These are phyloP conservation scores for Sphaerodactylus townsendi DNA, from an alignment of 2,113 vertebrate genomes.

Conservation along the genomic window DNA sequence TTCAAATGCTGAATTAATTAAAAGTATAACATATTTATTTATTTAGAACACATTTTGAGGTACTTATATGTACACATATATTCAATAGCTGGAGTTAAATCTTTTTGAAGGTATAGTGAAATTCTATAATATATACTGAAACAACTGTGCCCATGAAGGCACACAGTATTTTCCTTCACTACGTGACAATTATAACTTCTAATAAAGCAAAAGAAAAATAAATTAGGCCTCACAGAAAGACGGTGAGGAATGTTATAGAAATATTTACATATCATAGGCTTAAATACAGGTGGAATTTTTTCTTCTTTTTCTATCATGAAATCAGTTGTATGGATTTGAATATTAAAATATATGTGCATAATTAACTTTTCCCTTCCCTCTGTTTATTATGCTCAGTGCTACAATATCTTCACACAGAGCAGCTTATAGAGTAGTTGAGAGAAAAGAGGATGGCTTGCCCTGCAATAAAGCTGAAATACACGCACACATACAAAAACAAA, in stretches of 20 bases:
- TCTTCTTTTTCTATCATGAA: constrained; percentile 44
- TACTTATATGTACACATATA: neutral
- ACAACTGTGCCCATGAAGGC: neutral
- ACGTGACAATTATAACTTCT: constrained; percentile 29
- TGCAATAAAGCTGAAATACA: constrained; percentile 67
- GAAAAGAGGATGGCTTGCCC: constrained; percentile 69
- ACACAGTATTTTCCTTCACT: neutral
- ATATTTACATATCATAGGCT: constrained; percentile 5
- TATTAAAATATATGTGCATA: constrained; percentile 49
- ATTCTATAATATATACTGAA: constrained; percentile 28
- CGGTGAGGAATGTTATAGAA: constrained; percentile 68
- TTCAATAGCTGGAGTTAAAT: neutral
- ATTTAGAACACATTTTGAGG: constrained; percentile 21
- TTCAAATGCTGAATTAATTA: constrained; percentile 2
- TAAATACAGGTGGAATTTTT: neutral
- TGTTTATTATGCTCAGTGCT: constrained; percentile 66
- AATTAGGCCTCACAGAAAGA: constrained; percentile 63
- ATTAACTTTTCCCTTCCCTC: constrained; percentile 46
- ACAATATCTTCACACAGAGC: constrained; percentile 55
- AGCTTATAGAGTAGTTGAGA: constrained; percentile 50
- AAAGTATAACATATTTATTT: neutral
- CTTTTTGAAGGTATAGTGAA: constrained; percentile 9
- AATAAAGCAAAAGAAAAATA: constrained; percentile 45
- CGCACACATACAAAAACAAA: constrained; percentile 56
- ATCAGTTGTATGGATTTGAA: constrained; percentile 43